These are phyloP conservation scores for Chionis minor DNA, from an alignment of 2,113 vertebrate species.

Conservation along the genomic window DNA sequence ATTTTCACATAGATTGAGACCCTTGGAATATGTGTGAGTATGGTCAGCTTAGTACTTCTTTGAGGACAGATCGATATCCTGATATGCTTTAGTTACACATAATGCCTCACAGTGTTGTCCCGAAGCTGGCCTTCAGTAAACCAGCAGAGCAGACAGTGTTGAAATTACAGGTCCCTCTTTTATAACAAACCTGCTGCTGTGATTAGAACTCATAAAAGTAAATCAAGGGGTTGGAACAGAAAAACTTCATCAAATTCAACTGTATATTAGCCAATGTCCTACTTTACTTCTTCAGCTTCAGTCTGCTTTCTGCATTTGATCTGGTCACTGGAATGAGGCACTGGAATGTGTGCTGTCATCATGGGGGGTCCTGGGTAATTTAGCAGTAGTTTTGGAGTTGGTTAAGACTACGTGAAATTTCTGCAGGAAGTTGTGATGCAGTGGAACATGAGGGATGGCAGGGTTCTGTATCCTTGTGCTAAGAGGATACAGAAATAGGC, in stretches of 20 bases:
- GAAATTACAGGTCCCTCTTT: not conserved
- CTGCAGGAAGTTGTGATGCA: not conserved
- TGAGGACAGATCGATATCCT: not conserved
- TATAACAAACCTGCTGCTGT: not conserved
- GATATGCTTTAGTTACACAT: not conserved
- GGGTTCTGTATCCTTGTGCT: not conserved
- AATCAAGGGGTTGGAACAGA: not conserved
- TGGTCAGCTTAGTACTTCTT: not conserved
- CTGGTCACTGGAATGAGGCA: not conserved
- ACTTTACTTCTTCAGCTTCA: not conserved
- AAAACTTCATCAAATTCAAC: not conserved
- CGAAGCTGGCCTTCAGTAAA: not conserved
- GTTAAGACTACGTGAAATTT: not conserved
- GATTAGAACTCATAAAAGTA: not conserved
- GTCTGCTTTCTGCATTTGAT: not conserved
- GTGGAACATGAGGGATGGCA: not conserved
- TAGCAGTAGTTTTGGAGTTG: fast-evolving
- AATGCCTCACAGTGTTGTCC: not conserved
- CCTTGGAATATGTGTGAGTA: not conserved
- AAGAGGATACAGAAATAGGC: not conserved
- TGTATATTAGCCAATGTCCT: not conserved
- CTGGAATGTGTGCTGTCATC: not conserved
- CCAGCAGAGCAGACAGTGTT: not conserved
- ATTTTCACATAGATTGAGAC: not conserved
- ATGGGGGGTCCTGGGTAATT: not conserved